Conservation (phyloP, 2,888 invertebrate species). For the Pecten maximus region DNA sequence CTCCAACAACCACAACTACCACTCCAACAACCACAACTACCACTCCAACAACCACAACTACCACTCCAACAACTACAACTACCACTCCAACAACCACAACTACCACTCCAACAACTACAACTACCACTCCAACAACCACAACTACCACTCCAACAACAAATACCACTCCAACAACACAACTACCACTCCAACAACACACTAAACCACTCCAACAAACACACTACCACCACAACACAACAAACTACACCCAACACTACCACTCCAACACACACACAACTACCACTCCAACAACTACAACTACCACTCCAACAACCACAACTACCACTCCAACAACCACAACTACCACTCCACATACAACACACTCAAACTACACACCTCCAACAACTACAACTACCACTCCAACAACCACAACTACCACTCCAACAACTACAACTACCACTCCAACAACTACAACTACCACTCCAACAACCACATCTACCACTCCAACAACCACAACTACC, state of each 20-base stretch:
- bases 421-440: neutral
- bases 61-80: neutral
- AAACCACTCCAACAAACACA: no score
- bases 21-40: neutral
- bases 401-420: neutral
- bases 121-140: neutral
- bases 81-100: neutral
- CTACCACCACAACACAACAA: neutral
- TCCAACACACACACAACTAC: neutral
- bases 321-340: neutral
- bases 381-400: neutral
- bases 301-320: neutral
- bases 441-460: neutral
- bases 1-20: neutral
- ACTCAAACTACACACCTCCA: neutral
- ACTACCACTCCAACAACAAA: neutral
- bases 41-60: neutral
- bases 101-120: neutral
- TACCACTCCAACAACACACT: no score
- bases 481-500: conserved; percentile 36
- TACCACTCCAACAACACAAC: no score
- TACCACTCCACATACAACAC: neutral
- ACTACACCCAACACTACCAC: neutral
- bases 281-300: neutral
- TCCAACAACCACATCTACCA: neutral